Evolutionary conservation across 2,797 vertebrate genomes (phyloP).

Genomic region (Acanthis flammea): DNA sequence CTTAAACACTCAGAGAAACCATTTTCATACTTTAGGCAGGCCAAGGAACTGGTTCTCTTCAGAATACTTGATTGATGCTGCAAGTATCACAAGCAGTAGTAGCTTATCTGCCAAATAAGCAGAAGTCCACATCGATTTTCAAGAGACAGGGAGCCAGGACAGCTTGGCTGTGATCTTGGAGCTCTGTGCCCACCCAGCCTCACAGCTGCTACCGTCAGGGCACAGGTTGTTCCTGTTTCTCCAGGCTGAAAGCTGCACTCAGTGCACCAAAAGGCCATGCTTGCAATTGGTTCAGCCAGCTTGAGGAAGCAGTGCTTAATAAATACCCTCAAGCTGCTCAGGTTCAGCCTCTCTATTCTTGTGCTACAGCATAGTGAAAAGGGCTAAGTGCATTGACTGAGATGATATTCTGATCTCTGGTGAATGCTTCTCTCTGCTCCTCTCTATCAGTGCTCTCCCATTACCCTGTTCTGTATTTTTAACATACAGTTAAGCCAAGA

Average conservation of each 20-base stretch:
- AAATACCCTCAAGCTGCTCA: background rate
- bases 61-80: background rate
- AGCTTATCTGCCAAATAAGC: background rate
- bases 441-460: background rate
- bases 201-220: background rate
- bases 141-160: background rate
- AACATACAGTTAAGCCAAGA: constrained; percentile 71
- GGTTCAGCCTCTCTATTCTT: background rate
- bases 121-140: background rate
- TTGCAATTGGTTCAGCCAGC: background rate
- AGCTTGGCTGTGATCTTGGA: accelerated
- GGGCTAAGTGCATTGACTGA: background rate
- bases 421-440: background rate
- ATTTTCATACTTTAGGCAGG: background rate
- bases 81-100: too few species aligned
- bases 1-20: background rate
- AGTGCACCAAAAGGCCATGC: background rate
- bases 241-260: background rate
- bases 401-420: background rate
- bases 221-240: background rate
- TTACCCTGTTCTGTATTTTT: background rate
- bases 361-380: background rate
- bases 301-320: background rate
- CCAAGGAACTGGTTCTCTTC: background rate
- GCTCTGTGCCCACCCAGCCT: background rate